phyloP scores from a whole-genome alignment of 2,888 invertebrate species.

The Ophonus ardosiacus region DNA sequence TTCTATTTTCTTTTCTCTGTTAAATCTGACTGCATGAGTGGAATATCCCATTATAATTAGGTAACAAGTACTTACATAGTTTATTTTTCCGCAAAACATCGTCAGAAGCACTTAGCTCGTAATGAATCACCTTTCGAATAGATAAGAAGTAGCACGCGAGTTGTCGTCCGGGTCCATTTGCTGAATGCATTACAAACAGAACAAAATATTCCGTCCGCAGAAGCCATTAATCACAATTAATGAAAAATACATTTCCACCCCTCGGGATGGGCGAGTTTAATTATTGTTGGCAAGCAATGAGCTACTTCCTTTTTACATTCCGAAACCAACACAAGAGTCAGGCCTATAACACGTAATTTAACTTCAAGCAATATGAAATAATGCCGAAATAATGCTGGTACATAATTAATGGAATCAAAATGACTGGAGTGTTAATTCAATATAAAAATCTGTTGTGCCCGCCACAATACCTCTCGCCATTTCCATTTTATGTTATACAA shows the following conservation, averaged over 20 bases:
- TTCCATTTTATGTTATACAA: no score
- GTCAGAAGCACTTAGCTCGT: neutral
- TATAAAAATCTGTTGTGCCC: no score
- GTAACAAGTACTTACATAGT: neutral
- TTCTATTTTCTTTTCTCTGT: no score
- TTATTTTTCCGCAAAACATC: neutral
- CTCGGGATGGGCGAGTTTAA: neutral
- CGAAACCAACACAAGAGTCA: neutral
- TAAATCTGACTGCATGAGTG: no score
- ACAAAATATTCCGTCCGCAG: constrained; percentile 6
- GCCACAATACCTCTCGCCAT: no score
- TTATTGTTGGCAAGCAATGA: constrained; percentile 33
- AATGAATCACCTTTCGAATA: constrained; percentile 12
- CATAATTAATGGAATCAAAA: no score
- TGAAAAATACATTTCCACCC: constrained; percentile 41
- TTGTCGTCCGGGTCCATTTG: constrained; percentile 6
- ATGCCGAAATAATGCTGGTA: neutral
- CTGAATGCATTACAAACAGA: constrained; percentile 19
- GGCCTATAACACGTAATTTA: no score
- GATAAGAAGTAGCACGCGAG: neutral
- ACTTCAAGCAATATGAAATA: neutral
- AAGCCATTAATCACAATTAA: constrained; percentile 39
- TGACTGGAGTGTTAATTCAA: no score
- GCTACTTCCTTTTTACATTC: constrained; percentile 21
- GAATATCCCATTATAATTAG: no score